Conservation (phyloP, 2,888 invertebrate species). For the Volucella inflata region DNA sequence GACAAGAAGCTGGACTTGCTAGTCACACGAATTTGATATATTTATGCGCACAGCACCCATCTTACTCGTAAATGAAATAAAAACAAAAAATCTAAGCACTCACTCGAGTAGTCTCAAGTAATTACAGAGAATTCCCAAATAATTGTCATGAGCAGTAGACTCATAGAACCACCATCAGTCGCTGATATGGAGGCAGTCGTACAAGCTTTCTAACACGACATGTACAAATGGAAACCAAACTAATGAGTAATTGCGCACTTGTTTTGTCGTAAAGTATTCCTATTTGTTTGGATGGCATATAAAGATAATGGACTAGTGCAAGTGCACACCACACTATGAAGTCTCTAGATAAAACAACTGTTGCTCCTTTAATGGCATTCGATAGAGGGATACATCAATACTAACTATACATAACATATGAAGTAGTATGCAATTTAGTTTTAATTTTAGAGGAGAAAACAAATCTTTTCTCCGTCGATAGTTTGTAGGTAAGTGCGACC, state of each 20-base stretch:
- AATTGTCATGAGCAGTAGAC: not conserved
- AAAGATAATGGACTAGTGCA: constrained; percentile 38
- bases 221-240: constrained; percentile 26
- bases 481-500: not conserved
- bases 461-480: not conserved
- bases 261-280: constrained; percentile 1
- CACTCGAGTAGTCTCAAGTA: not conserved
- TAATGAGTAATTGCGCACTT: constrained; percentile 58
- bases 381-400: not conserved
- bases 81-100: not conserved
- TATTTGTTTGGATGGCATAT: constrained; percentile 3
- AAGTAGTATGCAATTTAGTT: not conserved
- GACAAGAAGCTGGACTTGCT: constrained; percentile 22
- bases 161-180: not conserved
- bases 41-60: constrained; percentile 34
- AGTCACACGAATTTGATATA: not conserved
- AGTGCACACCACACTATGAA: not conserved
- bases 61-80: not conserved
- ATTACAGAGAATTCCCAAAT: not conserved
- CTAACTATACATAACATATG: not conserved
- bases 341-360: constrained; percentile 41
- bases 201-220: constrained; percentile 16
- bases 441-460: no score
- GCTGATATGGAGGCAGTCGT: not conserved
- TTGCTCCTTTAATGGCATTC: constrained; percentile 28